Percentiles rank a stretch among this genome's conserved stretches.
Conservation (phyloP, 2,888 invertebrate species). For the Cryptocheilus praepositus region DNA sequence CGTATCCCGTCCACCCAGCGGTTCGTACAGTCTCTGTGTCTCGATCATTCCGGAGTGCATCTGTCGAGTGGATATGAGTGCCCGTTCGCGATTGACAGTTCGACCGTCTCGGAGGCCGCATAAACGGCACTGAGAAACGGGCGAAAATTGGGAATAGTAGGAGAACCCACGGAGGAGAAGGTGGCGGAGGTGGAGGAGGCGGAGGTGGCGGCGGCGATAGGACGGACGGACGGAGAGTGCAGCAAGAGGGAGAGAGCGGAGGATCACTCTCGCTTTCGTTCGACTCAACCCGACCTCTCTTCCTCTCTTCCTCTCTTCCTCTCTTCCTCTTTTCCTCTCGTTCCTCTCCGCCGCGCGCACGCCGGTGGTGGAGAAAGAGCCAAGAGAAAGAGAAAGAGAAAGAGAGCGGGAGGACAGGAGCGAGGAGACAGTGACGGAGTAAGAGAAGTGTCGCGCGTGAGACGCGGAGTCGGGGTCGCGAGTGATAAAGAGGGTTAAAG, state of each 20-base stretch:
- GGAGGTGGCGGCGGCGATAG: constrained; percentile 34
- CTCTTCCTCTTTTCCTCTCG: constrained; percentile 35
- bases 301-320: constrained; percentile 37
- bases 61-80: neutral
- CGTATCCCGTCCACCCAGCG: constrained; percentile 11
- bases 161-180: no score
- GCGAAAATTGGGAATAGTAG: no score
- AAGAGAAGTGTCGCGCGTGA: constrained; percentile 36
- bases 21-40: constrained; percentile 1
- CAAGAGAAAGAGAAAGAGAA: no score
- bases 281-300: constrained; percentile 47
- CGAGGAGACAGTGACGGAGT: constrained; percentile 25
- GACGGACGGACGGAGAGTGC: constrained; percentile 40
- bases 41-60: neutral
- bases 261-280: constrained; percentile 68
- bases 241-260: constrained; percentile 48
- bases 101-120: constrained; percentile 5
- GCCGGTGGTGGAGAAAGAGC: constrained; percentile 19
- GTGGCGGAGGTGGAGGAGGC: neutral
- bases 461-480: constrained; percentile 24
- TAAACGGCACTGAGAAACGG: no score
- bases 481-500: neutral
- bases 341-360: constrained; percentile 40
- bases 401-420: constrained; percentile 29
- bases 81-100: constrained; percentile 1